phyloP scores from a whole-genome alignment of 1,140 invertebrate species.

The Aphidius ervi region DNA sequence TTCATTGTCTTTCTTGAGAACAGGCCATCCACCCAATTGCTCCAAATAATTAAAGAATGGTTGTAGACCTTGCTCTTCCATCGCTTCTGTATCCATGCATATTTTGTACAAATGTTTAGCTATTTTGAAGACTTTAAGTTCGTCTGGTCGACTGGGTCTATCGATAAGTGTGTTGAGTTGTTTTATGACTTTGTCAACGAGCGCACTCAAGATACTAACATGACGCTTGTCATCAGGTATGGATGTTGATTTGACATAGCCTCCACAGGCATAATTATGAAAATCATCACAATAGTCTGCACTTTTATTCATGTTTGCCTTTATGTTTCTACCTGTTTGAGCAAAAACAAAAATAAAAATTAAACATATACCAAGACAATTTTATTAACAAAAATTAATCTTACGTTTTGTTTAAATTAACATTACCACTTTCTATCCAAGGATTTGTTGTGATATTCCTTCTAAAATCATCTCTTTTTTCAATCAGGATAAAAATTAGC shows the following conservation, averaged over 20 bases:
- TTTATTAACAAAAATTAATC: no score
- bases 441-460: no score
- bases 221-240: constrained; percentile 62
- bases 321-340: no score
- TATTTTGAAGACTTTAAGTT: constrained; percentile 68
- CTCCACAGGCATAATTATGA: constrained; percentile 65
- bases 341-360: no score
- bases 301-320: constrained; percentile 49
- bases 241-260: constrained; percentile 36
- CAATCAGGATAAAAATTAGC: no score
- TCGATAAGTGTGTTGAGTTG: constrained; percentile 73
- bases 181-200: constrained; percentile 66
- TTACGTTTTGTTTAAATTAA: no score
- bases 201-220: constrained; percentile 71
- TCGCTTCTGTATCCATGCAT: constrained; percentile 57
- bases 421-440: no score
- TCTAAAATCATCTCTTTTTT: no score
- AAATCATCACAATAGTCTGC: constrained; percentile 77
- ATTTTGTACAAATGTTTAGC: constrained; percentile 75
- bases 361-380: no score
- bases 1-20: no score
- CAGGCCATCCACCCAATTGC: no score
- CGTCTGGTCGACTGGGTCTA: constrained; percentile 59
- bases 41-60: constrained; percentile 30
- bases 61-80: constrained; percentile 67